Percentiles rank a stretch among this genome's conserved stretches.
Evolutionary conservation across 2,888 invertebrate genomes (phyloP).

Genomic region (Lamellibrachia columna): DNA sequence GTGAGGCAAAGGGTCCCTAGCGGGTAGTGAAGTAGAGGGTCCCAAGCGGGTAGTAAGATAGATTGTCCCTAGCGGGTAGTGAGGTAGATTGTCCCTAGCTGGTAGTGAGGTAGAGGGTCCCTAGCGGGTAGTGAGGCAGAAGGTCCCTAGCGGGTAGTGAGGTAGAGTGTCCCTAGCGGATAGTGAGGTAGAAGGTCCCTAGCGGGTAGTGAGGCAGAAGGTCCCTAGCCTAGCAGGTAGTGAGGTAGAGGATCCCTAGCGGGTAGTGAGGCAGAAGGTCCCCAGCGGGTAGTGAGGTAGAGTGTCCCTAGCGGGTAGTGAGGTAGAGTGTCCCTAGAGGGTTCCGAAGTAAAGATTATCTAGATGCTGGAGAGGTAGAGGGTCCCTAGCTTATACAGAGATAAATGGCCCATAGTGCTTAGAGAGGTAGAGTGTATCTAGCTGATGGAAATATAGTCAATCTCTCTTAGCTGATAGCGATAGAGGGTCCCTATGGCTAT

Average conservation of each 20-base stretch:
- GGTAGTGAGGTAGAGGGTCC: slow-evolving; percentile 6
- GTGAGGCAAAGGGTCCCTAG: neutral
- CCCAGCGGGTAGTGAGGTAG: too few species aligned
- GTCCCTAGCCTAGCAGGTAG: neutral
- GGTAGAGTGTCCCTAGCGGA: neutral
- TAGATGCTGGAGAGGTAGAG: too few species aligned
- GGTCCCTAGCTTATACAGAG: too few species aligned
- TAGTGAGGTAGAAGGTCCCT: slow-evolving; percentile 1
- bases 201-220: neutral
- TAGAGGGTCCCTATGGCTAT: too few species aligned
- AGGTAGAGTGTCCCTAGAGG: too few species aligned
- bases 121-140: neutral
- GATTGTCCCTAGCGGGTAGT: neutral
- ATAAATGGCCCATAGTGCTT: too few species aligned
- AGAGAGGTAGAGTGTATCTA: too few species aligned
- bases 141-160: slow-evolving; percentile 10
- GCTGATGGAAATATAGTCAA: too few species aligned
- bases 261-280: neutral
- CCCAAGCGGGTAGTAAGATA: neutral
- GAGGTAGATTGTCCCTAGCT: neutral
- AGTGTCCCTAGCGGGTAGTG: too few species aligned
- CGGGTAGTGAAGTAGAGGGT: neutral
- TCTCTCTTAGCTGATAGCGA: too few species aligned
- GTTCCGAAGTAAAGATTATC: too few species aligned
- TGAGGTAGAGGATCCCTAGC: neutral